Conservation (phyloP, 2,113 vertebrate genomes). For the Anser cygnoides region DNA sequence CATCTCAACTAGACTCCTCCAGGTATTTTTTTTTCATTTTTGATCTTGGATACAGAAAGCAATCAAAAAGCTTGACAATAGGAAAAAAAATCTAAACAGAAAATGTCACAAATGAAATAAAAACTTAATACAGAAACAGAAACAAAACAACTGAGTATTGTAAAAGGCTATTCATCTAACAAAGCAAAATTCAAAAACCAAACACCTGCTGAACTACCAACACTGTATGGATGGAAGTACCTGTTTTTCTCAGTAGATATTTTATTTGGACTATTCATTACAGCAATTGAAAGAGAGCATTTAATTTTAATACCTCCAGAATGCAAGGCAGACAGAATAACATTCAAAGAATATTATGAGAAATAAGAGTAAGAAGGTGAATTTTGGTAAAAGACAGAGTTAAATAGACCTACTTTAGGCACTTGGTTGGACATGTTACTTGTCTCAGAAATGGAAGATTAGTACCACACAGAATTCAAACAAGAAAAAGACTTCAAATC, state of each 20-base stretch:
- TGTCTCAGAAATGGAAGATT: not conserved
- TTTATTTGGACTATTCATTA: not conserved
- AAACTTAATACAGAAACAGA: not conserved
- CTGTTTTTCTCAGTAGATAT: not conserved
- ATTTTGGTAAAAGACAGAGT: not conserved
- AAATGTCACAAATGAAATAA: not conserved
- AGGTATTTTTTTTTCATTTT: not conserved
- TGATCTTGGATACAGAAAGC: not conserved
- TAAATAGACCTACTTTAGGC: not conserved
- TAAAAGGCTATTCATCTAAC: not conserved
- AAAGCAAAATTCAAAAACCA: not conserved
- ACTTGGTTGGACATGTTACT: rapidly evolving
- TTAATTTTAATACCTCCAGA: not conserved
- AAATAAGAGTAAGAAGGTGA: not conserved
- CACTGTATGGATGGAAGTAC: not conserved
- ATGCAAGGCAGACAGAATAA: not conserved
- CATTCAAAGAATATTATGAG: not conserved
- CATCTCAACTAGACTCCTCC: not conserved
- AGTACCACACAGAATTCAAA: not conserved
- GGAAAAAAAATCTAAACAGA: not conserved
- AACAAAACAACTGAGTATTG: not conserved
- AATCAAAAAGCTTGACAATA: not conserved
- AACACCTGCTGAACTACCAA: not conserved
- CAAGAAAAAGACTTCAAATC: not conserved
- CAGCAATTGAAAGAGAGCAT: not conserved